Evolutionary conservation across 1,140 invertebrate species (phyloP).

Genomic region (Panagrolaimus sp.): DNA sequence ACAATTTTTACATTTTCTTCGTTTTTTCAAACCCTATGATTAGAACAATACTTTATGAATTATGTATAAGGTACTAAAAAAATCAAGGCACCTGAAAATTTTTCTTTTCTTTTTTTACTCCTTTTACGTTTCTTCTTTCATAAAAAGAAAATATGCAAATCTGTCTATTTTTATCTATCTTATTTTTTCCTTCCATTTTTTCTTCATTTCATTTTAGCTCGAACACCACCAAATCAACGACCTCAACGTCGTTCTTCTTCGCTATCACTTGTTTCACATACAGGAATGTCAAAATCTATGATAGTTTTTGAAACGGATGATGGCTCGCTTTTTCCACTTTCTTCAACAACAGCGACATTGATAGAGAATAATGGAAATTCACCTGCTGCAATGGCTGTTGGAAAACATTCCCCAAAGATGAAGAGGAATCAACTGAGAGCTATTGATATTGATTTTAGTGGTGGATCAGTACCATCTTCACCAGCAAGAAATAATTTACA

Average conservation of each 20-base stretch:
- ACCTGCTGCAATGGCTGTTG: neutral
- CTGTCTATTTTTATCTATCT: neutral
- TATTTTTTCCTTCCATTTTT: neutral
- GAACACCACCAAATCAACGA: neutral
- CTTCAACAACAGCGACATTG: neutral
- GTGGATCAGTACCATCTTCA: neutral
- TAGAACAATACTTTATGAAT: neutral
- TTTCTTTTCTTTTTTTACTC: constrained; percentile 9
- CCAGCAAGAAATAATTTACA: neutral
- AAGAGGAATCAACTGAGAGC: neutral
- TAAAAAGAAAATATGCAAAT: too few relatives aligned
- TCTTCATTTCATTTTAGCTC: neutral
- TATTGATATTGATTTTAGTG: constrained; percentile 4
- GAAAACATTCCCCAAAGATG: neutral
- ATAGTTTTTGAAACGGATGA: constrained; percentile 19
- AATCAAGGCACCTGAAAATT: too few relatives aligned
- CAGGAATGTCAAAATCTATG: constrained; percentile 23
- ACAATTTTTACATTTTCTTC: constrained; percentile 7
- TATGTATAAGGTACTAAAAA: too few relatives aligned
- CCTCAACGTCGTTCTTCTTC: constrained; percentile 20
- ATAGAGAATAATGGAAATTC: neutral
- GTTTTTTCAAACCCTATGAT: neutral
- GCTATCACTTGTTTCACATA: neutral
- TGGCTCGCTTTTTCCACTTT: neutral
- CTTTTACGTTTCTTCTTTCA: too few relatives aligned